Percentiles rank a stretch among this genome's conserved stretches.
Conservation (phyloP, 2,888 invertebrate genomes). For the Amphipyra tragopoginis region DNA sequence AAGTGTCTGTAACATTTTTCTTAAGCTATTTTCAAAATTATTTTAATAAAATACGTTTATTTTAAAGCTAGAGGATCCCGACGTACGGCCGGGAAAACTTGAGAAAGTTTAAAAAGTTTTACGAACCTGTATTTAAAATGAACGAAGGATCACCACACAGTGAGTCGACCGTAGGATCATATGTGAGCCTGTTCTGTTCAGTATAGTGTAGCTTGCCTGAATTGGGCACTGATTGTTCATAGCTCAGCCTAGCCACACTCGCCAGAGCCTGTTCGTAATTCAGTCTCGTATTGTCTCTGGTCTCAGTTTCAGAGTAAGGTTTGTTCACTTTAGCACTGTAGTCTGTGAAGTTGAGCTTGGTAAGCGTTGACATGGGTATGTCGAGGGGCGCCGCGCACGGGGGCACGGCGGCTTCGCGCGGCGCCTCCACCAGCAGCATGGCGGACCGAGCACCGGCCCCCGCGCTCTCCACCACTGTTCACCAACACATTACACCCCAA, state of each 20-base stretch:
- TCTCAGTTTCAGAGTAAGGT: constrained; percentile 75
- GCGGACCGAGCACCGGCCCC: constrained; percentile 86
- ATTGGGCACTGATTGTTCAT: constrained; percentile 78
- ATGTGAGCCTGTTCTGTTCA: constrained; percentile 81
- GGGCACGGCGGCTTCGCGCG: constrained; percentile 93
- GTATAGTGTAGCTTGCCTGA: constrained; percentile 78
- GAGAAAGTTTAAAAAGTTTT: neutral
- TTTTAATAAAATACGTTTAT: too few species aligned
- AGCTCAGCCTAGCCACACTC: constrained; percentile 79
- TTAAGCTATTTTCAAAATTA: too few species aligned
- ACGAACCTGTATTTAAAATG: constrained; percentile 80
- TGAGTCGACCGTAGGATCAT: constrained; percentile 78
- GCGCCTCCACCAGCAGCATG: constrained; percentile 94
- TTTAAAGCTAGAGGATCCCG: too few species aligned
- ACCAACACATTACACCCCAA: constrained; percentile 75
- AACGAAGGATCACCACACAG: constrained; percentile 80
- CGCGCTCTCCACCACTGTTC: constrained; percentile 72
- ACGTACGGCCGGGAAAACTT: neutral
- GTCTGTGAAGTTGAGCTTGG: constrained; percentile 86
- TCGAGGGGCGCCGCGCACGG: constrained; percentile 84
- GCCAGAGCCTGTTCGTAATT: constrained; percentile 82
- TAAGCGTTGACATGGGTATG: constrained; percentile 84
- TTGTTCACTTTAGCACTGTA: constrained; percentile 86
- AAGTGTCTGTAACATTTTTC: neutral
- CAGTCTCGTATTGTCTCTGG: constrained; percentile 77